A percentile compares a stretch with the other conserved stretches of the same genome.
Evolutionary conservation across 1,140 invertebrate species (phyloP).

Genomic region (Scaptomyza hsui): DNA sequence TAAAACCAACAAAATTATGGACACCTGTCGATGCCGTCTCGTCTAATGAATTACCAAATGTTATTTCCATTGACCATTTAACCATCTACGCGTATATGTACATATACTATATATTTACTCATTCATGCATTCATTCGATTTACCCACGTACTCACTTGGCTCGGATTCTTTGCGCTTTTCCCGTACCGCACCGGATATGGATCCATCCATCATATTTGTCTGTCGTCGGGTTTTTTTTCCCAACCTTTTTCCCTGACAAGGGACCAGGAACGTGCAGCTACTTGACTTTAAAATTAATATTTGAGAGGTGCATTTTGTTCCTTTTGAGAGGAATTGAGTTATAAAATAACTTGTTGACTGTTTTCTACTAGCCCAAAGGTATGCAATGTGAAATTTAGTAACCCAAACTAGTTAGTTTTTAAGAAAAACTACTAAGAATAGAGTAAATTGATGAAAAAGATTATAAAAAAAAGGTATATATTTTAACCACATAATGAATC

Average conservation of each 20-base stretch:
- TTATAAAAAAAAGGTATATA: no score
- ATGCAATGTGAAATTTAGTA: not conserved
- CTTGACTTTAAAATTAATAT: not conserved
- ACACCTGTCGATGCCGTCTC: slow-evolving; percentile 43
- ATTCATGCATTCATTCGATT: slow-evolving; percentile 2
- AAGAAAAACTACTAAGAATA: no score
- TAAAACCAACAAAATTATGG: slow-evolving; percentile 56
- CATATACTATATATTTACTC: not conserved
- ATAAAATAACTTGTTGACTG: no score
- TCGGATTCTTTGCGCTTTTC: slow-evolving; percentile 10
- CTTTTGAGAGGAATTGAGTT: not conserved
- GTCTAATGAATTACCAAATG: no score
- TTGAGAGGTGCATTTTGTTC: not conserved
- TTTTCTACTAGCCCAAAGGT: not conserved
- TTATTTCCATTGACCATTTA: not conserved
- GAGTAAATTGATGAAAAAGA: no score
- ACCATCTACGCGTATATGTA: not conserved
- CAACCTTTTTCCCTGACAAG: slow-evolving; percentile 12
- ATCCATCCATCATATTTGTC: slow-evolving; percentile 57
- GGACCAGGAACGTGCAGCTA: slow-evolving; percentile 15
- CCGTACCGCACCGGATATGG: slow-evolving; percentile 62
- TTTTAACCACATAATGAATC: no score
- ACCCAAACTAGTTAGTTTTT: no score
- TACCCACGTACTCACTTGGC: slow-evolving; percentile 15
- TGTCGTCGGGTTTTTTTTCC: slow-evolving; percentile 26